These are phyloP conservation scores for Orchesella flavescens DNA, from an alignment of 2,888 invertebrate species.

Conservation along the genomic window DNA sequence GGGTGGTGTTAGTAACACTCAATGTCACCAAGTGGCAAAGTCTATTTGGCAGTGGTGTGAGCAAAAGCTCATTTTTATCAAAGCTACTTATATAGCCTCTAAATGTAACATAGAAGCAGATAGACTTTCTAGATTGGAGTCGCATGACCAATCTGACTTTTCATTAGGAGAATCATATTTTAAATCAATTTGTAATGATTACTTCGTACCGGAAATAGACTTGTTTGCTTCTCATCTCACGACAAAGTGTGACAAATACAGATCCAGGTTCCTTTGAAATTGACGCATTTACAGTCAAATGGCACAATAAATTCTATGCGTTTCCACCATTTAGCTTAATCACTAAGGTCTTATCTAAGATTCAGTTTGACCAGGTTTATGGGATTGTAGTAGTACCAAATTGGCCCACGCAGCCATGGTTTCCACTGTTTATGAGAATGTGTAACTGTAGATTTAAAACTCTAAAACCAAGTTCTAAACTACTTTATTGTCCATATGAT, in stretches of 20 bases:
- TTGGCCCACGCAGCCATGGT: slow-evolving; percentile 49
- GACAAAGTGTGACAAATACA: slow-evolving; percentile 13
- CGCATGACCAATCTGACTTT: slow-evolving; percentile 23
- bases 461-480: not conserved
- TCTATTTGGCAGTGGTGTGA: slow-evolving; percentile 54
- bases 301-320: slow-evolving; percentile 39
- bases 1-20: slow-evolving; percentile 24
- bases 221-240: slow-evolving; percentile 44
- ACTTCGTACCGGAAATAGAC: slow-evolving; percentile 18
- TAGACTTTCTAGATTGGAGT: slow-evolving; percentile 10
- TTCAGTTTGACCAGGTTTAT: not conserved
- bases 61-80: slow-evolving; percentile 5
- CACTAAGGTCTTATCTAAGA: slow-evolving; percentile 16
- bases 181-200: slow-evolving; percentile 2
- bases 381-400: slow-evolving; percentile 49
- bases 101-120: slow-evolving; percentile 36
- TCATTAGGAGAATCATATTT: slow-evolving; percentile 4
- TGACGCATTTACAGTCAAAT: slow-evolving; percentile 45
- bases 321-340: slow-evolving; percentile 48
- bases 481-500: slow-evolving; percentile 22
- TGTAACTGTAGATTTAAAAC: not conserved
- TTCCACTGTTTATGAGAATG: slow-evolving; percentile 19
- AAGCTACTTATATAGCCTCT: slow-evolving; percentile 29
- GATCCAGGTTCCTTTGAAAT: slow-evolving; percentile 8
- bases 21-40: slow-evolving; percentile 13